A percentile compares a stretch with the other conserved stretches of the same genome.
phyloP scores from a whole-genome alignment of 2,113 vertebrate genomes.

The Poecile atricapillus region DNA sequence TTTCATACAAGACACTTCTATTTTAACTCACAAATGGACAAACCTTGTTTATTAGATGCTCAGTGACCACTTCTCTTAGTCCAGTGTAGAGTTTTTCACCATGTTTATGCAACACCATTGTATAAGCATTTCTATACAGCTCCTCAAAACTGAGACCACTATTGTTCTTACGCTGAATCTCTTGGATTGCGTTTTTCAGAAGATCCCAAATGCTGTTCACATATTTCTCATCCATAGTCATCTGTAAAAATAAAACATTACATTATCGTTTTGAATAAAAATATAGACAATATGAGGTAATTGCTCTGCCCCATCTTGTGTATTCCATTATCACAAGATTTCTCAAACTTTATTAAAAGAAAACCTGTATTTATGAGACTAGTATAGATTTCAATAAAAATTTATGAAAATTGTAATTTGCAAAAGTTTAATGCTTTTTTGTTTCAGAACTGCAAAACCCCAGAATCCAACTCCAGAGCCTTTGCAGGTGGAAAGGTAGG shows the following conservation, averaged over 20 bases:
- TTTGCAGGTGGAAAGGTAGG: not conserved
- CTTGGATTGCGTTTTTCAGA: slow-evolving; percentile 98
- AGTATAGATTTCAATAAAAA: not conserved
- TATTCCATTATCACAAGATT: not conserved
- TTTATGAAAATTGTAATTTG: not conserved
- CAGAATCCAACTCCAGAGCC: not conserved
- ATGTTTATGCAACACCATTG: slow-evolving; percentile 99
- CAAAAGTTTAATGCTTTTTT: not conserved
- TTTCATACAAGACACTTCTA: not conserved
- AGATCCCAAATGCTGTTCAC: slow-evolving; percentile 99
- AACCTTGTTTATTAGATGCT: slow-evolving; percentile 99
- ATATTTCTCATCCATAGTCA: slow-evolving; percentile 99
- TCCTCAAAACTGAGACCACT: slow-evolving; percentile 99
- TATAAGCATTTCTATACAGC: slow-evolving; percentile 98
- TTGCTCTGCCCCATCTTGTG: not conserved
- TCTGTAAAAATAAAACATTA: slow-evolving; percentile 76
- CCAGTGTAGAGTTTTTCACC: slow-evolving; percentile 99
- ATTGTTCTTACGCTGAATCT: slow-evolving; percentile 99
- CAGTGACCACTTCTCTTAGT: slow-evolving; percentile 96
- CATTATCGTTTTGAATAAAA: not conserved
- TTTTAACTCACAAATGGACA: slow-evolving; percentile 11
- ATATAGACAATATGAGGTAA: not conserved
- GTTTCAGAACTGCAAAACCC: not conserved
- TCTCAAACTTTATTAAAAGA: not conserved
- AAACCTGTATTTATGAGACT: not conserved